Evolutionary conservation across 2,113 vertebrate species (phyloP).

Genomic region (Pipra filicauda): DNA sequence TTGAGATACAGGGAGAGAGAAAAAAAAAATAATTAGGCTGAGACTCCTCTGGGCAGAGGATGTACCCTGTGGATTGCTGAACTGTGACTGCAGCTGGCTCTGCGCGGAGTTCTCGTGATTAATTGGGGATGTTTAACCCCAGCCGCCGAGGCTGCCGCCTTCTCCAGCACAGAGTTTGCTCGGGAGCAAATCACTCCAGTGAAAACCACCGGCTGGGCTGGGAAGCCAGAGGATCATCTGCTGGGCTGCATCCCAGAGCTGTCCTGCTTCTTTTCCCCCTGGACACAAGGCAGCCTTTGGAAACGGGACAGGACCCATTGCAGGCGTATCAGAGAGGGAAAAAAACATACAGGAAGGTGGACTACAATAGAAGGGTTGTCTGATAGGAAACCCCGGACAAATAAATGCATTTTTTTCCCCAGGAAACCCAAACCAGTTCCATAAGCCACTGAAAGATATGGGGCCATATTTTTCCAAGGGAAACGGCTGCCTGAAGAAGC

Average conservation of each 20-base stretch:
- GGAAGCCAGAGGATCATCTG: neutral
- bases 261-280: neutral
- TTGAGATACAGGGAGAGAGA: conserved; percentile 2
- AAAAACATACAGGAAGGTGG: conserved; percentile 35
- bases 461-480: conserved; percentile 37
- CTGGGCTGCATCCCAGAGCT: neutral
- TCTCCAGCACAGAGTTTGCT: neutral
- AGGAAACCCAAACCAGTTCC: conserved; percentile 19
- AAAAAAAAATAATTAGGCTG: conserved; percentile 9
- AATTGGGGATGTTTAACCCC: neutral
- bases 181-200: neutral
- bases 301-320: neutral
- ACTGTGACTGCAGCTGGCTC: neutral
- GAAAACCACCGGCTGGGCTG: neutral
- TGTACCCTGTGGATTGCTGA: neutral
- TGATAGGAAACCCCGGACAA: conserved; percentile 24
- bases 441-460: neutral
- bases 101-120: accelerated
- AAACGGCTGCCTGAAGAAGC: conserved; percentile 29
- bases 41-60: neutral
- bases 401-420: conserved; percentile 47
- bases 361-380: conserved; percentile 46
- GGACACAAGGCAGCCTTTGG: neutral
- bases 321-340: neutral
- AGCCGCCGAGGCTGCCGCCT: accelerated